These are phyloP conservation scores for Hanleya hanleyi DNA, from an alignment of 2,888 invertebrate species.

Conservation along the genomic window DNA sequence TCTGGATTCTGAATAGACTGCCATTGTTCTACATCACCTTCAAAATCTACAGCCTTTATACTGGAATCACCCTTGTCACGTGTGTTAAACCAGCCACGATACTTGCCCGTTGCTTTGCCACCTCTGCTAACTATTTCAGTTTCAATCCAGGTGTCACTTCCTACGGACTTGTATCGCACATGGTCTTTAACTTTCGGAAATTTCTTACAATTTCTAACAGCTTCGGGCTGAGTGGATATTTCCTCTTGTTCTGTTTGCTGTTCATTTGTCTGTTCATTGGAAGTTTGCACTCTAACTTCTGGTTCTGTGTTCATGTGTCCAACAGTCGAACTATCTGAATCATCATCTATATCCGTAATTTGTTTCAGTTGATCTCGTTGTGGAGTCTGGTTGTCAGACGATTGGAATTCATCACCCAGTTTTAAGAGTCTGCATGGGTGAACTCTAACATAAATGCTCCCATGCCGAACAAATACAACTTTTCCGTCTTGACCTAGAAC, in stretches of 20 bases:
- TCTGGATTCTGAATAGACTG: background rate
- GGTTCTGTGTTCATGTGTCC: too few species aligned
- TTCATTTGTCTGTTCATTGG: too few species aligned
- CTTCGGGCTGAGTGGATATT: too few species aligned
- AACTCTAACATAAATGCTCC: constrained; percentile 28
- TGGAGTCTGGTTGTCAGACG: too few species aligned
- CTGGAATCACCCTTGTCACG: background rate
- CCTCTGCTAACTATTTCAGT: constrained; percentile 8
- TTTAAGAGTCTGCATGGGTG: constrained; percentile 22
- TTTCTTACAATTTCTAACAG: too few species aligned
- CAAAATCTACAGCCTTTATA: constrained; percentile 12
- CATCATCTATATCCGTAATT: too few species aligned
- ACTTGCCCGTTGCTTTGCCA: constrained; percentile 16
- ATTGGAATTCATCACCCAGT: constrained; percentile 11
- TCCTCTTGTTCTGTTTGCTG: too few species aligned
- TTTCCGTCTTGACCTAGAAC: constrained; percentile 40
- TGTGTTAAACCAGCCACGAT: background rate
- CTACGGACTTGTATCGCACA: background rate
- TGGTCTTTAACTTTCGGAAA: constrained; percentile 9
- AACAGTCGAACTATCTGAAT: too few species aligned
- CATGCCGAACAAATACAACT: constrained; percentile 33
- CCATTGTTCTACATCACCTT: constrained; percentile 1
- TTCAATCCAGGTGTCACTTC: background rate
- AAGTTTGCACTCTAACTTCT: too few species aligned
- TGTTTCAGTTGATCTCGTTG: too few species aligned